phyloP scores from a whole-genome alignment of 2,888 invertebrate species.

The Elgonia sp. region DNA sequence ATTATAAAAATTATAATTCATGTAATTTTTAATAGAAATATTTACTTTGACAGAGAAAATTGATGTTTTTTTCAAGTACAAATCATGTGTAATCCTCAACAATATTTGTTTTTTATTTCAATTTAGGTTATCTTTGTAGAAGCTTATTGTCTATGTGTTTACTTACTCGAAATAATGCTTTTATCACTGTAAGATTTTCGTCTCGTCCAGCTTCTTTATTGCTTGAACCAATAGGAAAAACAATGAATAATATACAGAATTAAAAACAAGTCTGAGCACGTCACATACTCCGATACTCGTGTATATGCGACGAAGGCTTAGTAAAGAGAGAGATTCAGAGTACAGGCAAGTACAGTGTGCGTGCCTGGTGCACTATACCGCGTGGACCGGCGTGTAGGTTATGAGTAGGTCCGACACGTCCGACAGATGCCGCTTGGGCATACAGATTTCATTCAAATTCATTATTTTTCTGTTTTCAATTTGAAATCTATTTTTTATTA shows the following conservation, averaged over 20 bases:
- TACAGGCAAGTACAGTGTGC: background rate
- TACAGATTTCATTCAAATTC: conserved; percentile 1
- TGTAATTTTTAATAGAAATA: background rate
- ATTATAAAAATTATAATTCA: too few species aligned
- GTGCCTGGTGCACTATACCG: background rate
- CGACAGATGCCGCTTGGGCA: background rate
- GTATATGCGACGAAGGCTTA: background rate
- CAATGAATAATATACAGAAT: background rate
- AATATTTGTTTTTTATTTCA: too few species aligned
- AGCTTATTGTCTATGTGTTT: background rate
- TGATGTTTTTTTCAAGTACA: background rate
- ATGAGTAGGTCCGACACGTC: background rate
- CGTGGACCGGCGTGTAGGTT: background rate
- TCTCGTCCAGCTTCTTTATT: background rate
- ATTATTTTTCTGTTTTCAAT: background rate
- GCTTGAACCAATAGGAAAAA: background rate
- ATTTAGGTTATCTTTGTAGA: too few species aligned
- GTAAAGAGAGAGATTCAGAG: background rate
- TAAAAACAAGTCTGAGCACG: background rate
- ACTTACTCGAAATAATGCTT: background rate
- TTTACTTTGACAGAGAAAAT: background rate
- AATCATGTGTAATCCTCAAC: too few species aligned
- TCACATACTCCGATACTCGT: background rate
- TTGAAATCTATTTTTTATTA: background rate
- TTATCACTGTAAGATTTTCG: background rate